Evolutionary conservation across 1,140 invertebrate species (phyloP).

Genomic region (Hestina assimilis): DNA sequence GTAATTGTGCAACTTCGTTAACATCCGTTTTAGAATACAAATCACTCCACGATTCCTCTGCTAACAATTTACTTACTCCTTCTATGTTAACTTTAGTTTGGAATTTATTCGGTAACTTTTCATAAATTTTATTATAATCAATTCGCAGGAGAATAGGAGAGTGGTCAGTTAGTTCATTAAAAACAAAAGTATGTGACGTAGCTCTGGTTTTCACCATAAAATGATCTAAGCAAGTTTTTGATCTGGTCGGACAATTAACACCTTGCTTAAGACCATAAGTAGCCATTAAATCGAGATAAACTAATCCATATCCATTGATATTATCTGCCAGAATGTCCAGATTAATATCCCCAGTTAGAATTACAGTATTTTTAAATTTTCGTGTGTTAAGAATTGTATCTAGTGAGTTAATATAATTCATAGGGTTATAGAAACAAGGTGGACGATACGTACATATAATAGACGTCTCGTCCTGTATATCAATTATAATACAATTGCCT

Average conservation of each 20-base stretch:
- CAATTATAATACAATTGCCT: slow-evolving; percentile 6
- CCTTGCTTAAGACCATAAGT: not conserved
- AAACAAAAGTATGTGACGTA: not conserved
- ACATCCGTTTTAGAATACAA: slow-evolving; percentile 6
- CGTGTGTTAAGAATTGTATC: not conserved
- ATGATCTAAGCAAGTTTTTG: not conserved
- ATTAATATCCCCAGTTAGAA: slow-evolving; percentile 5
- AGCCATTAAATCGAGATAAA: slow-evolving; percentile 4
- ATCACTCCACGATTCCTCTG: not conserved
- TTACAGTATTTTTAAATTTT: not conserved
- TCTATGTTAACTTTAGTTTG: not conserved
- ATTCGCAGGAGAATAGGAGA: slow-evolving; percentile 9
- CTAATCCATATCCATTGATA: not conserved
- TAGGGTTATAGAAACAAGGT: slow-evolving; percentile 1
- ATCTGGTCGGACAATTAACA: slow-evolving; percentile 1
- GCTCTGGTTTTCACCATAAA: slow-evolving; percentile 5
- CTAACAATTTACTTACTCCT: slow-evolving; percentile 5
- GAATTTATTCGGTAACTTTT: not conserved
- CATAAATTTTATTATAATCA: not conserved
- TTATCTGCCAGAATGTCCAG: not conserved
- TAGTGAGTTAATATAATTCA: slow-evolving; percentile 4
- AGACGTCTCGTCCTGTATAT: not conserved
- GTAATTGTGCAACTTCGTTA: slow-evolving; percentile 4
- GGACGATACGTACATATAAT: slow-evolving; percentile 9
- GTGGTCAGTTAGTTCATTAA: slow-evolving; percentile 12